Evolutionary conservation across 1,140 invertebrate genomes (phyloP), one percentile per base, ranked within the genome.

Genomic region (Lordiphosa mommai): DNA sequence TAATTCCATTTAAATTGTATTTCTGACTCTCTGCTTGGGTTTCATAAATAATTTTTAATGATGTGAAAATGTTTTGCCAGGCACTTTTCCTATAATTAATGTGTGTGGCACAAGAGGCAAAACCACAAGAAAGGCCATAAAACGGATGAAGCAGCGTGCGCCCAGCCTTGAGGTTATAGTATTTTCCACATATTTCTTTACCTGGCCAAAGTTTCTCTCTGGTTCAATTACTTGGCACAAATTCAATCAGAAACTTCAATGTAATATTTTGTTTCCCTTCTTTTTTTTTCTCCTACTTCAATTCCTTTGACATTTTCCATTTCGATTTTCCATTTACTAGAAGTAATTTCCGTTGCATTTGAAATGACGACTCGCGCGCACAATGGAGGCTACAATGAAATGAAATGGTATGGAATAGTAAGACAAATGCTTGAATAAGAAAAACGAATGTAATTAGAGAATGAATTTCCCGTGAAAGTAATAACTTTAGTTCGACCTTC

Each of bases 1-100:
- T 17, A 12, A 41, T 71, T 64, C 29, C 20, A 30, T 23, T 53
- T 58, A 29, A 68, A 67, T 67, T 38, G 60, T 70, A 71, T 70
- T 48, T 48, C 17, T 41, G 38, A 41, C 38, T 41, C 38, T 16
- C 52, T 33, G 48, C 38, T 23, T 6, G 27, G 41, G 44, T 16
- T 51, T 27, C 68, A 64, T 71, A 70, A 71, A 71, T 71, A 70
- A 71, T 72, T 70, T 64, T 72, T 72, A 72, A 72, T 70, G 59
- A 71, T 65, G 68, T 70, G 67, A 56, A 71, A 59, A 71, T 59
- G 67, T 50, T 48, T 64, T 59, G 49, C 12, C 40, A 50, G 49
- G 40, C 65, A 58, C 57, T 61, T 69, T 55, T 27, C 47, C 55
- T 37, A 53, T 66, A 68, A 59, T 68, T 68, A 66, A 68, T 68